Conservation (phyloP, 2,113 vertebrate genomes). For the Balaeniceps rex region DNA sequence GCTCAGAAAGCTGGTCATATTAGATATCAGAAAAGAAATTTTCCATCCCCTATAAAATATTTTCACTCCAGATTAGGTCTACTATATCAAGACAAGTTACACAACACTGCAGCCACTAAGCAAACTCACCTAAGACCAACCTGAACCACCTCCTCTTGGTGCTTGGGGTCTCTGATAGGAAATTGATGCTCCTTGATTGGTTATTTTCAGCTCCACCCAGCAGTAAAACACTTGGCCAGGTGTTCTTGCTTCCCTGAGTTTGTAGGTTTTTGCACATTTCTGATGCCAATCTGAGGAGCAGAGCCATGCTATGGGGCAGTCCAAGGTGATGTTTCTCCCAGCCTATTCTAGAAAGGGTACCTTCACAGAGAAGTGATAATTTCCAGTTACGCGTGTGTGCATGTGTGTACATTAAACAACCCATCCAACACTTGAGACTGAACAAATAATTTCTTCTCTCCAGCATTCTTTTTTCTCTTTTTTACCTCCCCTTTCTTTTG, state of each 20-base stretch:
- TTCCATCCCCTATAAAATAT: not conserved
- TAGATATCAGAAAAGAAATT: not conserved
- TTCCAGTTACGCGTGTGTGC: not conserved
- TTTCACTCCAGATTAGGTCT: not conserved
- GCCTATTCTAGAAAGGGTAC: not conserved
- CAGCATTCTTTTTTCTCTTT: not conserved
- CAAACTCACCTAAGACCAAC: not conserved
- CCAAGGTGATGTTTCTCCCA: not conserved
- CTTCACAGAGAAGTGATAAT: not conserved
- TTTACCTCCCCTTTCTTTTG: not conserved
- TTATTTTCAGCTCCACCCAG: not conserved
- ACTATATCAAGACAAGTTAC: not conserved
- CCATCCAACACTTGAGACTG: not conserved
- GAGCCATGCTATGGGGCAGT: not conserved
- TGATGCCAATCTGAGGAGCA: not conserved
- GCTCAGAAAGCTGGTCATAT: not conserved
- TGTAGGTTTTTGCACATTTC: not conserved
- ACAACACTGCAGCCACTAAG: not conserved
- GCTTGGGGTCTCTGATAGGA: not conserved
- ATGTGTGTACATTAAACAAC: not conserved
- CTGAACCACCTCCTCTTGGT: not conserved
- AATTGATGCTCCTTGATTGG: not conserved
- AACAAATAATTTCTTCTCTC: not conserved
- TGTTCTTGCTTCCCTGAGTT: not conserved
- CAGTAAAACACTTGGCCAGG: not conserved